A percentile compares a stretch with the other conserved stretches of the same genome.
These are phyloP conservation scores for Pseudorasbora parva DNA, from an alignment of 2,113 vertebrate genomes.

Conservation along the genomic window DNA sequence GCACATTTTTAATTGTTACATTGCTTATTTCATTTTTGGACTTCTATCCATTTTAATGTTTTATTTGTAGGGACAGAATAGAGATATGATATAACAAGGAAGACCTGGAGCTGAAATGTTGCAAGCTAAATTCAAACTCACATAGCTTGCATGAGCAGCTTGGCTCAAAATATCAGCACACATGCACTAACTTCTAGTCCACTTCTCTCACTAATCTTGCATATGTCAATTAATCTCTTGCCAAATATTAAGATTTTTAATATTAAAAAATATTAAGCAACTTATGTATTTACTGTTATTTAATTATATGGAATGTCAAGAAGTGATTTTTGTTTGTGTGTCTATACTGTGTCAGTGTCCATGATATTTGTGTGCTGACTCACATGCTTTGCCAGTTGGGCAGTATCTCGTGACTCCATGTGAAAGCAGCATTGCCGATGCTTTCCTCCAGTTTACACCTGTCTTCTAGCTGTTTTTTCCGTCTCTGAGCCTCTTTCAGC, in stretches of 20 bases:
- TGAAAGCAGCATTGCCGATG: slow-evolving; percentile 93
- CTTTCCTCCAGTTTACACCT: slow-evolving; percentile 92
- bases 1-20: not conserved
- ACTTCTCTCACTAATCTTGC: not conserved
- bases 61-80: not conserved
- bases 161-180: not conserved
- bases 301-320: not conserved
- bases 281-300: not conserved
- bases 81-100: not conserved
- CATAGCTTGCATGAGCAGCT: not conserved
- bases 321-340: not conserved
- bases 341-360: not conserved
- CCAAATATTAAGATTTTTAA: not conserved
- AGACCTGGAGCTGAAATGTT: not conserved
- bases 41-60: not conserved
- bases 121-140: not conserved
- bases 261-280: no score
- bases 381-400: slow-evolving; percentile 95
- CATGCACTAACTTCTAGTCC: not conserved
- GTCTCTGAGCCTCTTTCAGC: slow-evolving; percentile 95
- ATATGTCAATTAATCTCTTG: not conserved
- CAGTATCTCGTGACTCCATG: slow-evolving; percentile 96
- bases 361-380: slow-evolving; percentile 62
- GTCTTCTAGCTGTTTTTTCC: slow-evolving; percentile 96
- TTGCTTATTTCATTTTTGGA: not conserved